Conservation (phyloP, 2,888 invertebrate species). For the Digitonthophagus gazella region DNA sequence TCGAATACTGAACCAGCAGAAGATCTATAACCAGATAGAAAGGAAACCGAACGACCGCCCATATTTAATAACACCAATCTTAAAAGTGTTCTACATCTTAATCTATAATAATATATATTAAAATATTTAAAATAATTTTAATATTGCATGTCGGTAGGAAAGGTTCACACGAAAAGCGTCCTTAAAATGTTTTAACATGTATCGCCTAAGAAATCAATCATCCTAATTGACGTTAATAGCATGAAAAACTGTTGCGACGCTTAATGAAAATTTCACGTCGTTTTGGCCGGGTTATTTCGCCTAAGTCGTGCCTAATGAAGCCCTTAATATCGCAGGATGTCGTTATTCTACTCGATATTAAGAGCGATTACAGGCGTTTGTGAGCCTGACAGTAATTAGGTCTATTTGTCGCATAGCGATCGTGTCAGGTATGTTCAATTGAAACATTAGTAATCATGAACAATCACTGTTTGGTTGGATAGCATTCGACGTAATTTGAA, state of each 20-base stretch:
- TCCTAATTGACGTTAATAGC: neutral
- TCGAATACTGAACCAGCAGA: neutral
- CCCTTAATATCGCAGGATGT: neutral
- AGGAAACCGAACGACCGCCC: neutral
- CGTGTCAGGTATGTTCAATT: neutral
- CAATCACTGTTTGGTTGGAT: neutral
- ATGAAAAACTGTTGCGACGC: neutral
- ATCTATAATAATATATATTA: too few relatives aligned
- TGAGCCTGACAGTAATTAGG: neutral
- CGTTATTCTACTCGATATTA: neutral
- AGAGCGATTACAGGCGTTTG: neutral
- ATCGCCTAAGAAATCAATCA: neutral
- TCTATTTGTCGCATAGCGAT: neutral
- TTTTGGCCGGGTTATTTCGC: too few relatives aligned
- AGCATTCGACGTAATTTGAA: neutral
- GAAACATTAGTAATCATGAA: neutral
- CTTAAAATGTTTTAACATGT: neutral
- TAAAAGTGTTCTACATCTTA: neutral
- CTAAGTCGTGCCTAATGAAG: neutral
- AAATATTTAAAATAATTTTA: neutral
- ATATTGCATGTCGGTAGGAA: neutral
- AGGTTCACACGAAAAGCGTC: neutral
- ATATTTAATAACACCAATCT: neutral
- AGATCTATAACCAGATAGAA: neutral
- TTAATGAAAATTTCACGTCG: neutral